Base-by-base conservation (phyloP, 2,797 vertebrate species). In the Gephyroberyx darwinii region DNA sequence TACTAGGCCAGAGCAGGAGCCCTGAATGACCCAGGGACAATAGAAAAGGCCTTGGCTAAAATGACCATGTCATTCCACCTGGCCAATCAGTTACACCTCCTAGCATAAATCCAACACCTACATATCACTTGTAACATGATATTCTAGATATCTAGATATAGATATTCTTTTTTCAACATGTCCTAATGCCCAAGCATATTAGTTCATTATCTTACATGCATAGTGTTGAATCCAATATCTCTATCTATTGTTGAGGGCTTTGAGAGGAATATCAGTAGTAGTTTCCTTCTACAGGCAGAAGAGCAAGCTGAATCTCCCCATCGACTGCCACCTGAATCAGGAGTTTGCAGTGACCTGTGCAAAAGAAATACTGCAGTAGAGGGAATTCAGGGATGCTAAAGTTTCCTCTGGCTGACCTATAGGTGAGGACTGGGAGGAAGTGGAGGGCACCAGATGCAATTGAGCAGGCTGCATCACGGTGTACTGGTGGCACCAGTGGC, bases 291-390 rank as follows among this genome's bases (percentile, higher is more conserved):
- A 62, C 54, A 63, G 57, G 70, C 71, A 81, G 58, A 72, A 43
- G 51, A 72, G 70, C 0, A 10, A 61, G 67, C 74, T 43, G 50
- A 76, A 77, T 68, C 26, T 26, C 26, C 26, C 26, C 26, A 26
- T 26, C 26, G 26, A 26, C 26, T 26, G 26, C 26, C n/a, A n/a
- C n/a, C 26, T 26, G 26, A 26, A 26, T 26, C 2, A 26, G 26
- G 26, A 26, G 26, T 26, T 26, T 26, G 1, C 4, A 4, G 26
- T 88, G 81, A 54, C 6, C 68, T 31, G 63, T 76, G 77, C 73
- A 64, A 66, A 80, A 74, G 64, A 88, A 88, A 77, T 79, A 77
- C 76, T 84, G 79, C 58, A 74, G 74, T 77, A 62, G 31, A 77
- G 33, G 31, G 65, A 87, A 85, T 80, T 73, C 66, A 81, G 71